Percentiles rank a stretch among this genome's conserved stretches.
These are phyloP conservation scores for Grus americana DNA, from an alignment of 2,113 vertebrate genomes.

Conservation along the genomic window DNA sequence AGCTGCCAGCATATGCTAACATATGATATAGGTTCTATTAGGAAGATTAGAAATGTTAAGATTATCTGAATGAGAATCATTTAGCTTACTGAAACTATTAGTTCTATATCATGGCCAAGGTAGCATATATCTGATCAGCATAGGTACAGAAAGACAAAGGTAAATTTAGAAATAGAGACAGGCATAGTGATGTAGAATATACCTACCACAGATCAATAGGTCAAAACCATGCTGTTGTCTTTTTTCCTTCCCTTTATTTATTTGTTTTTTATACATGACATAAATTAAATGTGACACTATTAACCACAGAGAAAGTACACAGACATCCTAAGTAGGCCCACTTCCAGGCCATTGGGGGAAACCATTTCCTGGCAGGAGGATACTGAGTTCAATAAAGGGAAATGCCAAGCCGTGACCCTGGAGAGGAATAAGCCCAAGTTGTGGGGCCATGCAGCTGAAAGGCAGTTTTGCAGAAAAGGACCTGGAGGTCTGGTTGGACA, in stretches of 20 bases:
- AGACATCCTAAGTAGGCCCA: neutral
- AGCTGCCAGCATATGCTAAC: neutral
- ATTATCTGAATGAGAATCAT: neutral
- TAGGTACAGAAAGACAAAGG: neutral
- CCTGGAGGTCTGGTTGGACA: neutral
- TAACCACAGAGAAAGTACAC: neutral
- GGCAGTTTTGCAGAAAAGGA: neutral
- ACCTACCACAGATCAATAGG: neutral
- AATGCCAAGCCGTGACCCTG: neutral
- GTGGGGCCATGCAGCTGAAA: neutral
- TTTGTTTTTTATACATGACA: neutral
- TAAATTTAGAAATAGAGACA: neutral
- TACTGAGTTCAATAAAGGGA: neutral
- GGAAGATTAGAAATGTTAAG: neutral
- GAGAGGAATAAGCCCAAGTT: neutral
- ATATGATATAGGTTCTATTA: neutral
- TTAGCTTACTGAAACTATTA: neutral
- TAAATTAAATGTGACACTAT: neutral
- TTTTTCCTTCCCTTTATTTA: neutral
- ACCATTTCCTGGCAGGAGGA: neutral
- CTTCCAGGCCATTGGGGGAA: neutral
- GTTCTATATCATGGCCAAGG: neutral
- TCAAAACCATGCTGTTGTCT: rapidly evolving
- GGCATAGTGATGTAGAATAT: neutral
- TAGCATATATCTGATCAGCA: neutral